Conservation (phyloP, 2,113 vertebrate genomes). For the Mesitornis unicolor region DNA sequence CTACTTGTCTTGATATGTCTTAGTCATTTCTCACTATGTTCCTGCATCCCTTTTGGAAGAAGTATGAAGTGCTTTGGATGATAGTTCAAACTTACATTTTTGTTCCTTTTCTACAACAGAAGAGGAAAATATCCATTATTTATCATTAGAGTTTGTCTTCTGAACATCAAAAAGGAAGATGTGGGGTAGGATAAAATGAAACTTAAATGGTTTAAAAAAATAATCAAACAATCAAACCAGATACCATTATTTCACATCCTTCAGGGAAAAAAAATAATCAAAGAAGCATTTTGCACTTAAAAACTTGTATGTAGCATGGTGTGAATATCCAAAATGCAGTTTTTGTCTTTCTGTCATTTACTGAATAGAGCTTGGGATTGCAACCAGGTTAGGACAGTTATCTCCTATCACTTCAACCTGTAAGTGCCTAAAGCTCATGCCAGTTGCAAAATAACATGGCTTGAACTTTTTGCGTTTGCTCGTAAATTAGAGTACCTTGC, state of each 20-base stretch:
- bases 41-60: neutral
- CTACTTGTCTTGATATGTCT: neutral
- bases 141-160: neutral
- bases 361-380: neutral
- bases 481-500: neutral
- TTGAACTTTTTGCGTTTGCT: neutral
- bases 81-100: neutral
- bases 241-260: neutral
- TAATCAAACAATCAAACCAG: neutral
- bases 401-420: neutral
- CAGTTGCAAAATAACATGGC: neutral
- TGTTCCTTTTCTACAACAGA: neutral
- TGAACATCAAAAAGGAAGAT: neutral
- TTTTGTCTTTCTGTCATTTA: neutral
- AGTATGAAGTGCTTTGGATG: neutral
- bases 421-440: neutral
- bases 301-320: neutral
- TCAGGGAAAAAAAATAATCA: neutral
- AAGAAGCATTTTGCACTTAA: neutral
- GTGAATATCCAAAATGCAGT: neutral
- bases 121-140: neutral
- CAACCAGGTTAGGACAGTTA: accelerated
- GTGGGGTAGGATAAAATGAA: neutral
- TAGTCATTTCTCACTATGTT: neutral
- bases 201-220: neutral